Conservation (phyloP, 2,113 vertebrate genomes). For the Candoia aspera region DNA sequence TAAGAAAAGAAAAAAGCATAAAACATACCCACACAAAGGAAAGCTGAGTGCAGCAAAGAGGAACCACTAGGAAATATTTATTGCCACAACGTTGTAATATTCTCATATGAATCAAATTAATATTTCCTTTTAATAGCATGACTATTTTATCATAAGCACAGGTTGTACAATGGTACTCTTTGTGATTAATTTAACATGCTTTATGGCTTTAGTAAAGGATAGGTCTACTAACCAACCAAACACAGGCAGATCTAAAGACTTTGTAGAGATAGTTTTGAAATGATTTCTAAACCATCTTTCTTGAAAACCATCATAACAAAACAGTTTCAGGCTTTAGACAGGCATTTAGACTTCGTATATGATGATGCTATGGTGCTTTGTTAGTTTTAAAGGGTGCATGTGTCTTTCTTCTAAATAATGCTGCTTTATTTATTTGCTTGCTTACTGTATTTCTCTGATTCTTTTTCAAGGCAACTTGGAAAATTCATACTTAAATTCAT, state of each 20-base stretch:
- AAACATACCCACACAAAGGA: constrained; percentile 48
- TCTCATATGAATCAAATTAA: constrained; percentile 45
- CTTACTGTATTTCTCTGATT: neutral
- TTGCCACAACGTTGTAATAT: constrained; percentile 37
- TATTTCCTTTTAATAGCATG: constrained; percentile 57
- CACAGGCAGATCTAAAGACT: constrained; percentile 21
- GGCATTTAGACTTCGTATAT: neutral
- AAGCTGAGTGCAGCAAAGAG: neutral
- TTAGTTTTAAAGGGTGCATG: neutral
- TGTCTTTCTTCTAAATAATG: neutral
- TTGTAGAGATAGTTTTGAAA: constrained; percentile 9
- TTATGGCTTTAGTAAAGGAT: constrained; percentile 24
- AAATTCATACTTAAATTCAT: neutral
- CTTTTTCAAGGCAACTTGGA: neutral
- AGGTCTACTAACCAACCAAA: constrained; percentile 20
- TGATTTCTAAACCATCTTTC: neutral
- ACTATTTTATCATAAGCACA: constrained; percentile 46
- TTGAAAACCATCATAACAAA: neutral
- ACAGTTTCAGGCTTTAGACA: neutral
- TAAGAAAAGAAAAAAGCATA: constrained; percentile 6
- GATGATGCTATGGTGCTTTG: neutral
- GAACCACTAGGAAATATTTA: constrained; percentile 40
- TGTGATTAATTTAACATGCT: constrained; percentile 54
- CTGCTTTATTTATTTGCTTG: neutral
- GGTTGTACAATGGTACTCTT: constrained; percentile 39